Evolutionary conservation across 2,113 vertebrate species (phyloP).

Genomic region (Pollachius pollachius): DNA sequence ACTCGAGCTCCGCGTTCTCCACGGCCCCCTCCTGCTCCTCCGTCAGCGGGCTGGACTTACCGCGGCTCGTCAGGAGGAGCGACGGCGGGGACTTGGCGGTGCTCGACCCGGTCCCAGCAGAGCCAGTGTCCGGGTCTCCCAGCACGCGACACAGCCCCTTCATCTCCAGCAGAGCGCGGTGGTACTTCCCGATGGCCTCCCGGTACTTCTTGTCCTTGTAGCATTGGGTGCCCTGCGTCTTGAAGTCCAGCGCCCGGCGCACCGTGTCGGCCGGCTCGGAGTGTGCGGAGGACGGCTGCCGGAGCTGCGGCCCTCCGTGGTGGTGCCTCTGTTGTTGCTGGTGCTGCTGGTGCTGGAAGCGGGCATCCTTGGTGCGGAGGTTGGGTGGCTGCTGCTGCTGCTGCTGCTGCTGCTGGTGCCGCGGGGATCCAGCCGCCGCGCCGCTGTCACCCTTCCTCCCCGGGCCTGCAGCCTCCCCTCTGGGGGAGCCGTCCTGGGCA

Average conservation of each 20-base stretch:
- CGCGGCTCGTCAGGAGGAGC: conserved; percentile 59
- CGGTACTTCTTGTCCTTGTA: conserved; percentile 99
- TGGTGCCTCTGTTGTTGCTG: conserved; percentile 32
- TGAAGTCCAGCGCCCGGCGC: conserved; percentile 89
- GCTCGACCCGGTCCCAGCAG: conserved; percentile 1
- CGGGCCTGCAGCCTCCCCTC: conserved; percentile 42
- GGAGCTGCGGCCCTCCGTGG: conserved; percentile 62
- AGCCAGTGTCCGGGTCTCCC: conserved; percentile 74
- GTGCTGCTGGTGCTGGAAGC: conserved; percentile 52
- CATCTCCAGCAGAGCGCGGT: conserved; percentile 94
- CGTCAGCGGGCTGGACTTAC: conserved; percentile 74
- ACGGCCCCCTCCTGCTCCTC: conserved; percentile 90
- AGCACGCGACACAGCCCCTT: conserved; percentile 85
- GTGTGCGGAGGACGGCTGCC: conserved; percentile 61
- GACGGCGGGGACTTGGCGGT: conserved; percentile 57
- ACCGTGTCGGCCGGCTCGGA: conserved; percentile 80
- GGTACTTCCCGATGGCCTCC: conserved; percentile 98
- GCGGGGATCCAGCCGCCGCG: conserved; percentile 43
- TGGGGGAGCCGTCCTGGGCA: conserved; percentile 51
- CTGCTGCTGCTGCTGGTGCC: conserved; percentile 61
- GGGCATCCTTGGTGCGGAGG: conserved; percentile 61
- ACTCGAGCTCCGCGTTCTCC: conserved; percentile 93
- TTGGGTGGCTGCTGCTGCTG: conserved; percentile 64
- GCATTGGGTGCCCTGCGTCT: conserved; percentile 93
- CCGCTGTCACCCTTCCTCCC: not conserved